Percentiles rank a stretch among this genome's conserved stretches.
Evolutionary conservation across 2,113 vertebrate species (phyloP).

Genomic region (Percopsis transmontana): DNA sequence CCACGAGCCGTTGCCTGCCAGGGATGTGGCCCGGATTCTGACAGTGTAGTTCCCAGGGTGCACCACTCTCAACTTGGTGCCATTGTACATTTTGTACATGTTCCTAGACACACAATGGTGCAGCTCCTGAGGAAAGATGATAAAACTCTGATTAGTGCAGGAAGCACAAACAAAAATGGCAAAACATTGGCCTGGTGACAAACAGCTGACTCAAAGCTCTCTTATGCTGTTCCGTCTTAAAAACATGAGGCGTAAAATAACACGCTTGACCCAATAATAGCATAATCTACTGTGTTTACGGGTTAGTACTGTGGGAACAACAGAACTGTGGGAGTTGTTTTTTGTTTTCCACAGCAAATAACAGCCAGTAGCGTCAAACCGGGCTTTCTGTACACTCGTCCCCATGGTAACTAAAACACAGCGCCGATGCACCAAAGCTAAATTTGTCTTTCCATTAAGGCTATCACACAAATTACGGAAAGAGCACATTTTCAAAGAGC

Average conservation of each 20-base stretch:
- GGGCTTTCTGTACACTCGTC: constrained; percentile 23
- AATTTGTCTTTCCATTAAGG: constrained; percentile 30
- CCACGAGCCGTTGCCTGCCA: constrained; percentile 96
- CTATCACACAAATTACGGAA: constrained; percentile 19
- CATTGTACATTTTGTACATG: constrained; percentile 77
- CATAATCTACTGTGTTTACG: not conserved
- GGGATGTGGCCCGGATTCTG: constrained; percentile 87
- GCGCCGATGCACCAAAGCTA: not conserved
- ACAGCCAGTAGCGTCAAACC: not conserved
- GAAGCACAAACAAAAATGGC: constrained; percentile 2
- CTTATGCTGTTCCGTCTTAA: not conserved
- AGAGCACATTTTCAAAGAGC: not conserved
- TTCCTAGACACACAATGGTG: constrained; percentile 89
- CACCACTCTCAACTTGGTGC: constrained; percentile 85
- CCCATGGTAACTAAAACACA: constrained; percentile 54
- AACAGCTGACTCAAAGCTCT: not conserved
- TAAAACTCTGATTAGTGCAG: not conserved
- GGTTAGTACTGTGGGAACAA: constrained; percentile 11
- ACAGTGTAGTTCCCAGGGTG: constrained; percentile 92
- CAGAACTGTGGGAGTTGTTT: not conserved
- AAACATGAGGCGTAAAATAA: constrained; percentile 14
- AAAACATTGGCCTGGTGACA: constrained; percentile 1
- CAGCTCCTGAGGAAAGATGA: constrained; percentile 75
- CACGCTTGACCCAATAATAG: not conserved
- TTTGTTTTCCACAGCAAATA: constrained; percentile 32